Evolutionary conservation across 1,140 invertebrate species (phyloP).

Genomic region (Drosophila ohnishii): DNA sequence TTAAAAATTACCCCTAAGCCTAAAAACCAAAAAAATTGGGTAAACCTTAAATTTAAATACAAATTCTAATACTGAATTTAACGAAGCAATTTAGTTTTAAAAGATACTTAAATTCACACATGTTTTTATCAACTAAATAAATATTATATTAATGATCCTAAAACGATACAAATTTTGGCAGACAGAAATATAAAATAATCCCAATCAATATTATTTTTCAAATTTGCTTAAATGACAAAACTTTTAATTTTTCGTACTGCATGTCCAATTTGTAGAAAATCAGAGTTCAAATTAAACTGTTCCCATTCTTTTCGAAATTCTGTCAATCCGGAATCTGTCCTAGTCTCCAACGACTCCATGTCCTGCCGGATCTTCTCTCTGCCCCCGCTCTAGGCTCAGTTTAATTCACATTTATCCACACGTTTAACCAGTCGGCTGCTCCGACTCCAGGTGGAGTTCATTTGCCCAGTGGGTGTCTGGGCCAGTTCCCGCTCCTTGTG

Average conservation of each 20-base stretch:
- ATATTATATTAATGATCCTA: background rate
- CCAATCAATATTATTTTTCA: background rate
- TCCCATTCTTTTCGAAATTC: background rate
- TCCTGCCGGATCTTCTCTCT: conserved; percentile 17
- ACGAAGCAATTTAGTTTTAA: no score
- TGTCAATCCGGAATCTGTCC: conserved; percentile 42
- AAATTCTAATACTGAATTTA: no score
- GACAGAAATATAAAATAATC: no score
- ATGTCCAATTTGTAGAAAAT: conserved; percentile 28
- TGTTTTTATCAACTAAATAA: no score
- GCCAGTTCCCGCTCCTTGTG: conserved; percentile 18
- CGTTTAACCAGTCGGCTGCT: conserved; percentile 59
- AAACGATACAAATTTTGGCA: background rate
- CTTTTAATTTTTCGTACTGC: background rate
- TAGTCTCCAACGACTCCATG: conserved; percentile 11
- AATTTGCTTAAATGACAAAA: background rate
- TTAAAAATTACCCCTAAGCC: no score
- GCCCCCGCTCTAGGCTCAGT: conserved; percentile 55
- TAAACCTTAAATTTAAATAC: no score
- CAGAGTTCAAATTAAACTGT: conserved; percentile 25
- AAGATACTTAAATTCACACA: no score
- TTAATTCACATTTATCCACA: conserved; percentile 82
- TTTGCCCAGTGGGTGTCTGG: conserved; percentile 47
- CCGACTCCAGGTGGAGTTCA: conserved; percentile 65
- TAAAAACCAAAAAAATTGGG: no score